Evolutionary conservation across 1,140 invertebrate genomes (phyloP).

Genomic region (Spodoptera litura): DNA sequence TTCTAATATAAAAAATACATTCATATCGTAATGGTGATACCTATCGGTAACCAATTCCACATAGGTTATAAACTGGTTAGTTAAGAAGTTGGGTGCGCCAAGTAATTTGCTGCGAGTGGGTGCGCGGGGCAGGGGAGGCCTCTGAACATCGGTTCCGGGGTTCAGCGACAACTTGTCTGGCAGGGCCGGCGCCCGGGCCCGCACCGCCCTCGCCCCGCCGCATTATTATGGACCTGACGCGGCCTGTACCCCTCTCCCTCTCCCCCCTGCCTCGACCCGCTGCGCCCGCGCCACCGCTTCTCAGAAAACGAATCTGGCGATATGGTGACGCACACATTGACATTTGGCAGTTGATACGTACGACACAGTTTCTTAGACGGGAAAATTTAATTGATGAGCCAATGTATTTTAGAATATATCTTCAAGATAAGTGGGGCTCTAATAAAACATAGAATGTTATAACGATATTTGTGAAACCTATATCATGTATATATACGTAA

Average conservation of each 20-base stretch:
- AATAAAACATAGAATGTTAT: too few relatives aligned
- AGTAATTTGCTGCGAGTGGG: conserved; percentile 60
- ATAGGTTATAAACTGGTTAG: conserved; percentile 54
- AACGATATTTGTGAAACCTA: too few relatives aligned
- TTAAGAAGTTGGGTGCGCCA: conserved; percentile 68
- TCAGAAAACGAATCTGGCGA: conserved; percentile 77
- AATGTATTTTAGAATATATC: too few relatives aligned
- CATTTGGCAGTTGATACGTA: conserved; percentile 50
- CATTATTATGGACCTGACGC: conserved; percentile 89
- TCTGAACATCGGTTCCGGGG: conserved; percentile 58
- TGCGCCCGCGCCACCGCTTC: conserved; percentile 76
- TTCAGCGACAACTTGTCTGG: conserved; percentile 81
- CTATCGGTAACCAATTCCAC: conserved; percentile 48
- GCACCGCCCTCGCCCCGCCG: conserved; percentile 81
- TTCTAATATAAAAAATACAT: conserved; percentile 20
- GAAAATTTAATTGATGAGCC: conserved; percentile 41
- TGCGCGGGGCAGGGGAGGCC: conserved; percentile 52
- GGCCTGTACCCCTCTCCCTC: conserved; percentile 61
- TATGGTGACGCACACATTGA: conserved; percentile 62
- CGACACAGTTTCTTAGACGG: conserved; percentile 52
- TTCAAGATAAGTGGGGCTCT: too few relatives aligned
- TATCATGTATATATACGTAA: too few relatives aligned
- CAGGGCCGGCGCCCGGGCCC: conserved; percentile 68
- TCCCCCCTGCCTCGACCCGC: conserved; percentile 59
- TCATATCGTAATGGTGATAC: conserved; percentile 20